Evolutionary conservation across 2,888 invertebrate genomes (phyloP).

Genomic region (Pyrochroa serraticornis): DNA sequence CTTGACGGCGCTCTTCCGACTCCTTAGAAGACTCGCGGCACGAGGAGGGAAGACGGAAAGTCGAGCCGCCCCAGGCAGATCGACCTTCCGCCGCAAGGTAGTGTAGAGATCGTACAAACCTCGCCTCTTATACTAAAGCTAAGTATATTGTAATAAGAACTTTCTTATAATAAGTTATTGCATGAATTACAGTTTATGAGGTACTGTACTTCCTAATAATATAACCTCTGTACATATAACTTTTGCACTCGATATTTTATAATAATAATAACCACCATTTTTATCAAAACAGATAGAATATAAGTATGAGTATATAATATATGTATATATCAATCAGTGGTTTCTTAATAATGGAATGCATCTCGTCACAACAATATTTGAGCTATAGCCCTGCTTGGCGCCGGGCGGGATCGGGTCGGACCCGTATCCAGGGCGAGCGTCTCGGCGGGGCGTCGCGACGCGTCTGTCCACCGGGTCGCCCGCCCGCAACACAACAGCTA

Average conservation of each 20-base stretch:
- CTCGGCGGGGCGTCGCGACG: conserved; percentile 38
- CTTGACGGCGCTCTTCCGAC: conserved; percentile 20
- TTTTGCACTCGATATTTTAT: conserved; percentile 57
- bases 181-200: conserved; percentile 63
- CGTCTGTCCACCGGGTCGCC: conserved; percentile 44
- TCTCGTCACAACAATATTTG: conserved; percentile 61
- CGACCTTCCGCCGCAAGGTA: conserved; percentile 45
- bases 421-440: conserved; percentile 50
- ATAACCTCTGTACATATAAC: conserved; percentile 62
- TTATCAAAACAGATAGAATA: conserved; percentile 58
- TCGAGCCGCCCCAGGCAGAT: conserved; percentile 42
- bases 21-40: conserved; percentile 39
- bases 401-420: conserved; percentile 48
- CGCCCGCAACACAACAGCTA: conserved; percentile 58
- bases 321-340: conserved; percentile 55
- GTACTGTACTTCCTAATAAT: conserved; percentile 61
- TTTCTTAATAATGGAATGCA: conserved; percentile 59
- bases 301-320: conserved; percentile 56
- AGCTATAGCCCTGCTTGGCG: conserved; percentile 56
- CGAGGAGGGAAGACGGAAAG: conserved; percentile 45
- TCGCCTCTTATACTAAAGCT: conserved; percentile 60
- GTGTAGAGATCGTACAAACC: conserved; percentile 55
- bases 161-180: conserved; percentile 62
- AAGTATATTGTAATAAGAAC: conserved; percentile 60
- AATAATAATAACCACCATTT: conserved; percentile 55